Evolutionary conservation across 2,888 invertebrate genomes (phyloP).

Genomic region (Pollenia amentaria): DNA sequence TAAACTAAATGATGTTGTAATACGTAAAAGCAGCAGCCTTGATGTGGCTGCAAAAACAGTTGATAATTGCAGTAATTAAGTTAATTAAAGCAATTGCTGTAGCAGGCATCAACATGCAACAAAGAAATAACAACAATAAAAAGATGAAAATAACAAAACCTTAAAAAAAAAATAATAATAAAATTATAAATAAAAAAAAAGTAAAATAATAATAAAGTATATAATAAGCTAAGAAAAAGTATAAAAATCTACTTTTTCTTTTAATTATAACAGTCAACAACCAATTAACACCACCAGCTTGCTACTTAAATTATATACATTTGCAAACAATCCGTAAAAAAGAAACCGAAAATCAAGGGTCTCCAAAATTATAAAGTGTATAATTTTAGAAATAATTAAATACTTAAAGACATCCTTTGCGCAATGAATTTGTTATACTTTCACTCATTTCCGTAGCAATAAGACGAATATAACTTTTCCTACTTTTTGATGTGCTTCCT

Average conservation of each 20-base stretch:
- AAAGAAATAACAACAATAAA: constrained; percentile 24
- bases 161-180: constrained; percentile 16
- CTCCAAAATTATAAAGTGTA: constrained; percentile 8
- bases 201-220: constrained; percentile 42
- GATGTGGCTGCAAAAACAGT: background rate
- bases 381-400: constrained; percentile 42
- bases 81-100: constrained; percentile 58
- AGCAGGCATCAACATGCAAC: constrained; percentile 13
- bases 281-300: constrained; percentile 35
- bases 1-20: constrained; percentile 22
- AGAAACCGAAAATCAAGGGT: background rate
- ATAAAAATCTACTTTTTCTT: constrained; percentile 21
- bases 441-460: constrained; percentile 22
- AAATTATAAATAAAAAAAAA: constrained; percentile 9
- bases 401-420: constrained; percentile 22
- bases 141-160: background rate
- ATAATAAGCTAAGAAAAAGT: constrained; percentile 38
- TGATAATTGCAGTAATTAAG: constrained; percentile 64
- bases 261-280: constrained; percentile 39
- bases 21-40: background rate
- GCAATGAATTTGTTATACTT: background rate
- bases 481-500: constrained; percentile 20
- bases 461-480: constrained; percentile 8
- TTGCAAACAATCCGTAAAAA: background rate
- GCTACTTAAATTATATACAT: background rate